These are phyloP conservation scores for Rhimphoctona megacephalus DNA, from an alignment of 2,888 invertebrate species.

Conservation along the genomic window DNA sequence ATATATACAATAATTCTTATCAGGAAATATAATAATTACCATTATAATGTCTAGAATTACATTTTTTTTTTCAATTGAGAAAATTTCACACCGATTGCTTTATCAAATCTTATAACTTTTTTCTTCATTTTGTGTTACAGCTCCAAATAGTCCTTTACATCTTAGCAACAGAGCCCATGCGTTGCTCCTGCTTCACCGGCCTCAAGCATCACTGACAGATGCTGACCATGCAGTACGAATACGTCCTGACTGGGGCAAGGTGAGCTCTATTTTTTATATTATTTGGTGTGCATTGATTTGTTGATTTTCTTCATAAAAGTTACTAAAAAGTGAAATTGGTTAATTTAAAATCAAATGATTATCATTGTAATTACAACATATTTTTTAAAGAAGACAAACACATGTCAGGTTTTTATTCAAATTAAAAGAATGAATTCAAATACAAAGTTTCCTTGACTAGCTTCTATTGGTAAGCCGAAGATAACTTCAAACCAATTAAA, in stretches of 20 bases:
- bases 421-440: too few species aligned
- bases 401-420: too few species aligned
- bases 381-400: too few species aligned
- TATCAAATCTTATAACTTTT: background rate
- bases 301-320: constrained; percentile 1
- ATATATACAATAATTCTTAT: too few species aligned
- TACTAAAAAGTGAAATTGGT: too few species aligned
- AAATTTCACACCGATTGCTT: background rate
- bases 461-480: too few species aligned
- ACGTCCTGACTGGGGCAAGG: constrained; percentile 90
- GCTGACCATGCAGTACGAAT: constrained; percentile 88
- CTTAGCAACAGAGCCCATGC: constrained; percentile 89
- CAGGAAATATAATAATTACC: background rate
- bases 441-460: too few species aligned
- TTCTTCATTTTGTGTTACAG: constrained; percentile 84
- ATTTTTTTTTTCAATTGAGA: background rate
- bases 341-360: too few species aligned
- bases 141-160: constrained; percentile 88
- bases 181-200: constrained; percentile 87
- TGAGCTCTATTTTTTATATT: constrained; percentile 78
- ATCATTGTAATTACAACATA: too few species aligned
- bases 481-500: too few species aligned
- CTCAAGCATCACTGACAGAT: constrained; percentile 88
- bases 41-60: background rate
- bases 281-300: background rate